A percentile compares a stretch with the other conserved stretches of the same genome.
phyloP scores from a whole-genome alignment of 2,113 vertebrate genomes.

The Xerus inauris region DNA sequence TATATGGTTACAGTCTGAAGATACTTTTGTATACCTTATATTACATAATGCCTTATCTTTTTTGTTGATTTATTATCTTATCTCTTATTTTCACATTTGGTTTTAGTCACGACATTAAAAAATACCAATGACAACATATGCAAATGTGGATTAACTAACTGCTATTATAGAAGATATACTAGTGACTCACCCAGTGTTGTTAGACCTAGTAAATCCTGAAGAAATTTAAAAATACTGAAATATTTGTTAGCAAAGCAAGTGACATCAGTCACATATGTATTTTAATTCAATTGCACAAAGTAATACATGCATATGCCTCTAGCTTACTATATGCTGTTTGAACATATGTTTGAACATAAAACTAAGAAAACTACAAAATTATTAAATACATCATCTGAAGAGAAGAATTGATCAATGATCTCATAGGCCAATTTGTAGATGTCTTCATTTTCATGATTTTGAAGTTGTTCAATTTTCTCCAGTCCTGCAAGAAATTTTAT shows the following conservation, averaged over 20 bases:
- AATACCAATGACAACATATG: not conserved
- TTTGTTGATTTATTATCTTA: conserved; percentile 5
- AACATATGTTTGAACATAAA: not conserved
- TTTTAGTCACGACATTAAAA: conserved; percentile 57
- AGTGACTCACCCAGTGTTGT: not conserved
- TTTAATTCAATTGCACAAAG: conserved; percentile 9
- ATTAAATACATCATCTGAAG: conserved; percentile 96
- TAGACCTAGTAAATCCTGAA: not conserved
- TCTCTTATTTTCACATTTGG: conserved; percentile 27
- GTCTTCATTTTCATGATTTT: conserved; percentile 99
- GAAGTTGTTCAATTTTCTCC: conserved; percentile 99
- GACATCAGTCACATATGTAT: not conserved
- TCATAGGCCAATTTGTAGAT: conserved; percentile 99
- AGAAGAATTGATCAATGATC: conserved; percentile 99
- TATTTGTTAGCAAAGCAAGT: conserved; percentile 26
- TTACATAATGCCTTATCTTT: not conserved
- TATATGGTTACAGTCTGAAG: not conserved
- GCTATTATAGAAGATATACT: conserved; percentile 22
- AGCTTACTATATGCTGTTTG: conserved; percentile 8
- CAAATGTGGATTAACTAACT: not conserved
- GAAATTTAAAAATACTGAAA: conserved; percentile 38
- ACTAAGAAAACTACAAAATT: conserved; percentile 41
- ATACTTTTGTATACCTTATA: not conserved
- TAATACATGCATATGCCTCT: not conserved
- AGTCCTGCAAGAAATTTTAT: conserved; percentile 88